Percentiles rank a stretch among this genome's conserved stretches.
phyloP scores from a whole-genome alignment of 2,797 vertebrate genomes.

The Urosaurus nigricauda region DNA sequence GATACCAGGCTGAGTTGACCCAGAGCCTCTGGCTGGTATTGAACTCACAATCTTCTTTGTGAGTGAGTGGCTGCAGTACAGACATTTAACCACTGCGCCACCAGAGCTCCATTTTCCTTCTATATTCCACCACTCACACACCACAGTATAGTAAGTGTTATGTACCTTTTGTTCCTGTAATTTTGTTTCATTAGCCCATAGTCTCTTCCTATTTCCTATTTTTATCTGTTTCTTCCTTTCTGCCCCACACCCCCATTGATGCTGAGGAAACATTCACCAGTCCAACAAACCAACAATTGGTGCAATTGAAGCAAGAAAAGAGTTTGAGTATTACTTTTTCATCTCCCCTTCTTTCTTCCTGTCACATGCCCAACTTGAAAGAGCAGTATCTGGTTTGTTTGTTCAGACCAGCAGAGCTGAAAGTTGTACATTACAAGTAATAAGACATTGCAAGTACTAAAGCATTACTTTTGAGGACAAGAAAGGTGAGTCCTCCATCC shows the following conservation, averaged over 20 bases:
- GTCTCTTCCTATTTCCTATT: not conserved
- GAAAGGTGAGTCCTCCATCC: not conserved
- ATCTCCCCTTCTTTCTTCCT: not conserved
- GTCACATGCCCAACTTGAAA: not conserved
- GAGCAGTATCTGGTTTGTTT: not conserved
- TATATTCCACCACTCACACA: no score
- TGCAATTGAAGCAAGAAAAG: not conserved
- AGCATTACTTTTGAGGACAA: not conserved
- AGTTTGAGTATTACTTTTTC: not conserved
- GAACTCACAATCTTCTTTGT: no score
- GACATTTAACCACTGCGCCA: no score
- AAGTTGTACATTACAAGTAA: not conserved
- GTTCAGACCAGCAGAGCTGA: not conserved
- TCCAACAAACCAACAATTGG: not conserved
- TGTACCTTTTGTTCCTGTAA: no score
- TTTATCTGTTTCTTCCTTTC: no score
- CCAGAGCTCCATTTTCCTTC: no score
- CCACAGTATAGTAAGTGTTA: no score
- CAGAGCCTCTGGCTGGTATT: no score
- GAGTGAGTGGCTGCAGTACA: no score
- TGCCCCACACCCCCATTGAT: not conserved
- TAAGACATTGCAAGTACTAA: not conserved
- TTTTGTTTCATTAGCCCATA: no score
- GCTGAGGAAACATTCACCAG: not conserved
- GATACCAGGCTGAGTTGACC: no score